Evolutionary conservation across 1,140 invertebrate genomes (phyloP).

Genomic region (Macrotrachela quadricornifera): DNA sequence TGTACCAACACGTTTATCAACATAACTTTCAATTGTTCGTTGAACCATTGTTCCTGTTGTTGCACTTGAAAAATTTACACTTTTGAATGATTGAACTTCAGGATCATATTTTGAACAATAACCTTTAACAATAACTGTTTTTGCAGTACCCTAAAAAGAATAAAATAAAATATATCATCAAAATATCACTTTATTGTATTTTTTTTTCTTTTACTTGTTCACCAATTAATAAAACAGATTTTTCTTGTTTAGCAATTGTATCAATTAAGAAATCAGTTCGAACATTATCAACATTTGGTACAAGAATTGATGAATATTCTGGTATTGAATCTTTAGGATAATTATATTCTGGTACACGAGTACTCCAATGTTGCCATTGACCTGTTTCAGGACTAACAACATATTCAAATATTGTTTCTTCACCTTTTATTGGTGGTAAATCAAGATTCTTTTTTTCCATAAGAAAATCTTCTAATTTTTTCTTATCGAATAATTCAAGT

Average conservation of each 20-base stretch:
- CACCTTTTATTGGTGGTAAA: conserved; percentile 18
- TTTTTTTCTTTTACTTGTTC: conserved; percentile 43
- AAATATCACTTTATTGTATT: too few species aligned
- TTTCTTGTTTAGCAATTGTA: conserved; percentile 62
- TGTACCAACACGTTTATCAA: conserved; percentile 80
- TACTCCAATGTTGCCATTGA: conserved; percentile 71
- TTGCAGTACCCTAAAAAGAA: conserved; percentile 49
- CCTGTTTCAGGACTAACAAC: conserved; percentile 53
- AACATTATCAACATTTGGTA: conserved; percentile 80
- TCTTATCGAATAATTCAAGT: conserved; percentile 56
- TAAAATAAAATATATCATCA: too few species aligned
- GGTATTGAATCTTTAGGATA: conserved; percentile 64
- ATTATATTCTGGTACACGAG: conserved; percentile 46
- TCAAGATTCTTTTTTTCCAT: conserved; percentile 14
- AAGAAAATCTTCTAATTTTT: conserved; percentile 35
- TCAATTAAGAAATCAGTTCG: conserved; percentile 72
- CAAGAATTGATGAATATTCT: conserved; percentile 67
- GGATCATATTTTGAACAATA: conserved; percentile 77
- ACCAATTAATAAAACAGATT: conserved; percentile 62
- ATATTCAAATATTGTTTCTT: conserved; percentile 55
- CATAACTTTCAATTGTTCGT: conserved; percentile 84
- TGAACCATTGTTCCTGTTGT: conserved; percentile 83
- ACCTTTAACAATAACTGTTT: conserved; percentile 85
- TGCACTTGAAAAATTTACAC: conserved; percentile 86
- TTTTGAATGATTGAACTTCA: conserved; percentile 59